Conservation (phyloP, 2,113 vertebrate species). For the Stigmatopora nigra region DNA sequence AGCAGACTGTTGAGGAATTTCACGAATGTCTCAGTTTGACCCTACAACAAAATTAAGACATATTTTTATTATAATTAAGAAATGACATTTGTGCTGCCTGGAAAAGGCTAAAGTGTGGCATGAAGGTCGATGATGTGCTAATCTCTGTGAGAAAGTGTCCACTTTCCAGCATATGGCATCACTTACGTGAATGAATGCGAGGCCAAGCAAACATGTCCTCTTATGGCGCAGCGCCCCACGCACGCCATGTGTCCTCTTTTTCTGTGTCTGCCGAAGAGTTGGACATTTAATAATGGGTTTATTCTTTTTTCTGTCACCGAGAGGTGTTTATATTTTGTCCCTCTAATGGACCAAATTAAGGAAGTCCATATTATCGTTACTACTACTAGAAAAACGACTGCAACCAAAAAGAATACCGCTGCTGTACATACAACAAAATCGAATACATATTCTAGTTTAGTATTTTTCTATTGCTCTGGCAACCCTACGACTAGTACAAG, state of each 20-base stretch:
- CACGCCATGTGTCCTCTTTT: not conserved
- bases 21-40: not conserved
- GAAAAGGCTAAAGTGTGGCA: conserved; percentile 13
- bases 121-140: conserved; percentile 24
- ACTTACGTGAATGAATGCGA: conserved; percentile 32
- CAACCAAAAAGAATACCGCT: not conserved
- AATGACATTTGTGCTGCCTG: not conserved
- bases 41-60: not conserved
- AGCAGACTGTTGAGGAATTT: not conserved
- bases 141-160: conserved; percentile 16
- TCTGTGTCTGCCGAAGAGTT: not conserved
- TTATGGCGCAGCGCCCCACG: not conserved
- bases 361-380: not conserved
- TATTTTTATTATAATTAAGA: not conserved
- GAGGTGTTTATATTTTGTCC: not conserved
- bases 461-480: no score
- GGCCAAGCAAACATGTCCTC: conserved; percentile 28
- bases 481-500: no score
- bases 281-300: not conserved
- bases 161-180: conserved; percentile 32
- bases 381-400: not conserved
- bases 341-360: not conserved
- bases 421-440: no score
- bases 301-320: not conserved
- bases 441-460: no score